Conservation (phyloP, 2,888 invertebrate species). For the Nomada fabriciana region DNA sequence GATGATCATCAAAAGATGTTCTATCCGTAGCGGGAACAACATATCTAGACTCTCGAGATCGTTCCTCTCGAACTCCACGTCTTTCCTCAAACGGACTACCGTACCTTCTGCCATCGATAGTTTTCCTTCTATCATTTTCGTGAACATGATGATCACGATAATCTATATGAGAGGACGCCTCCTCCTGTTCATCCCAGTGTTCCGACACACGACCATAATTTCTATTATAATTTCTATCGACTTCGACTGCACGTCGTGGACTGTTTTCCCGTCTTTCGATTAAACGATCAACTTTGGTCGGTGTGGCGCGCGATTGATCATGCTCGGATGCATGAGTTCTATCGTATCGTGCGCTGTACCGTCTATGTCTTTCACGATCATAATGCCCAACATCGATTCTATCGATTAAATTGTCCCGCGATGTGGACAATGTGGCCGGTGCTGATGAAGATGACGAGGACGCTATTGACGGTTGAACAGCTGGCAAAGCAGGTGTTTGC, state of each 20-base stretch:
- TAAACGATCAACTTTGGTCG: slow-evolving; percentile 77
- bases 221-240: slow-evolving; percentile 79
- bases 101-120: slow-evolving; percentile 79
- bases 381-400: slow-evolving; percentile 72
- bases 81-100: slow-evolving; percentile 84
- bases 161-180: slow-evolving; percentile 75
- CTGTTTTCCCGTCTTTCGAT: slow-evolving; percentile 78
- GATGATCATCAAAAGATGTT: slow-evolving; percentile 74
- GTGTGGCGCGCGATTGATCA: slow-evolving; percentile 69
- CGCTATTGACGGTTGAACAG: slow-evolving; percentile 52
- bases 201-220: slow-evolving; percentile 78
- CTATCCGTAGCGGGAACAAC: slow-evolving; percentile 71
- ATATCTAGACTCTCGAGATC: slow-evolving; percentile 79
- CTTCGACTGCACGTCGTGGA: slow-evolving; percentile 76
- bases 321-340: slow-evolving; percentile 75
- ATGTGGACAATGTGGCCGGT: slow-evolving; percentile 50
- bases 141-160: slow-evolving; percentile 79
- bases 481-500: slow-evolving; percentile 57
- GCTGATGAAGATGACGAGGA: slow-evolving; percentile 62
- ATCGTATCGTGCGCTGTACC: slow-evolving; percentile 71
- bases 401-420: slow-evolving; percentile 78
- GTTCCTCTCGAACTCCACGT: slow-evolving; percentile 82
- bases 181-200: slow-evolving; percentile 82
- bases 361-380: slow-evolving; percentile 76
- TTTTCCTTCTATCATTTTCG: slow-evolving; percentile 79